Evolutionary conservation across 1,140 invertebrate species (phyloP).

Genomic region (Calephelis virginiensis): DNA sequence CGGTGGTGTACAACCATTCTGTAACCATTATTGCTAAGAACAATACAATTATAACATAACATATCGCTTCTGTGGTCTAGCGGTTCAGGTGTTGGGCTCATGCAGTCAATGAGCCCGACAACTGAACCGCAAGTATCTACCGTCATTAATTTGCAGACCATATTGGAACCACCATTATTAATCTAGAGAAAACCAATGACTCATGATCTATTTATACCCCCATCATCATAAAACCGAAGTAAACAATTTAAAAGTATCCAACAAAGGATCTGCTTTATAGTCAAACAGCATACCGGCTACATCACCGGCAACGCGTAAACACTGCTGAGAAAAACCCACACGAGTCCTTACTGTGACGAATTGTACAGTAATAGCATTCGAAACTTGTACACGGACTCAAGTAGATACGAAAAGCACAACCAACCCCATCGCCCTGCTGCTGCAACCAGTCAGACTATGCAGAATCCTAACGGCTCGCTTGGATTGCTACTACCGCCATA

Average conservation of each 20-base stretch:
- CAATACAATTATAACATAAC: too few species aligned
- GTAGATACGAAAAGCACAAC: not conserved
- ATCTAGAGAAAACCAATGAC: conserved; percentile 1
- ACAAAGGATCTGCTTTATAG: conserved; percentile 34
- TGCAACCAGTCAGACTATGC: too few species aligned
- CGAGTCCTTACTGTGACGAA: conserved; percentile 43
- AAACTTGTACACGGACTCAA: not conserved
- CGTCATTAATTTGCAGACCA: too few species aligned
- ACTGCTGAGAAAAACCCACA: conserved; percentile 64
- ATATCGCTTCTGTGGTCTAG: too few species aligned
- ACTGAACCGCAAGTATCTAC: too few species aligned
- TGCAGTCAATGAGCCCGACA: too few species aligned
- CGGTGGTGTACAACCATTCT: too few species aligned
- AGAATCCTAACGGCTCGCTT: too few species aligned
- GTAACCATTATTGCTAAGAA: too few species aligned
- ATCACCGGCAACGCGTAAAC: conserved; percentile 42
- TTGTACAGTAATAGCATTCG: conserved; percentile 22
- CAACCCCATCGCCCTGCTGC: too few species aligned
- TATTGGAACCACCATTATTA: not conserved
- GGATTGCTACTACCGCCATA: too few species aligned
- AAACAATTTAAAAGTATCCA: not conserved
- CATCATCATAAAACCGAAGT: conserved; percentile 3
- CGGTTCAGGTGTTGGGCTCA: too few species aligned
- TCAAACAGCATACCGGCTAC: conserved; percentile 33
- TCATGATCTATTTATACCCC: conserved; percentile 4